phyloP scores from a whole-genome alignment of 2,888 invertebrate genomes.

The Mycalesis mineus region DNA sequence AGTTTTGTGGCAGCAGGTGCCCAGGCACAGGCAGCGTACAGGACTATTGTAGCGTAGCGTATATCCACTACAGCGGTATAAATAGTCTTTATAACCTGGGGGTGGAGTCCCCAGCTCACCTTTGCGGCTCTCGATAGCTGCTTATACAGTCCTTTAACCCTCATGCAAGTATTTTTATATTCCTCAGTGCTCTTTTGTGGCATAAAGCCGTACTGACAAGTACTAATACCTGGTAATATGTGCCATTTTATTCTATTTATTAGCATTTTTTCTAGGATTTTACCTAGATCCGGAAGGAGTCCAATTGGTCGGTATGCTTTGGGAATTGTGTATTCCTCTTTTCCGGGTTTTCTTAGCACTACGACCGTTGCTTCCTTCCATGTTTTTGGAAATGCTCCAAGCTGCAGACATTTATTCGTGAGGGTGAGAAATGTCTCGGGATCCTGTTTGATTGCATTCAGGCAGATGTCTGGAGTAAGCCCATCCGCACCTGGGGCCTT shows the following conservation, averaged over 20 bases:
- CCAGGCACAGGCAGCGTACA: no score
- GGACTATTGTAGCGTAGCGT: no score
- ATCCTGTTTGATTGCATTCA: no score
- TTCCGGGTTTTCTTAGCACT: neutral
- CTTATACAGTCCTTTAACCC: no score
- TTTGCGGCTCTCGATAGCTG: no score
- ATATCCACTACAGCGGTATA: no score
- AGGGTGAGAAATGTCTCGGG: neutral
- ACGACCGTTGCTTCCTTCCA: slow-evolving; percentile 20
- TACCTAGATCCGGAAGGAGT: slow-evolving; percentile 20
- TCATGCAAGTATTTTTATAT: no score
- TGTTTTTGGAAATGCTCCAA: slow-evolving; percentile 14
- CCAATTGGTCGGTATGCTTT: slow-evolving; percentile 25
- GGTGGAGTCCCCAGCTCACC: no score
- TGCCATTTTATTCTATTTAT: neutral
- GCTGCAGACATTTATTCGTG: slow-evolving; percentile 17
- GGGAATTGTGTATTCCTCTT: slow-evolving; percentile 14
- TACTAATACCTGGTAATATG: neutral
- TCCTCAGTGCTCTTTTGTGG: neutral
- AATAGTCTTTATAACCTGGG: no score
- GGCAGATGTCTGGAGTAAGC: no score
- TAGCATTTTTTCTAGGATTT: slow-evolving; percentile 7
- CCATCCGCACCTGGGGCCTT: no score
- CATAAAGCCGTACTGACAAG: neutral
- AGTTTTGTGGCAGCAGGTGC: no score